These are phyloP conservation scores for Sinelater perroti DNA, from an alignment of 2,888 invertebrate species.

Conservation along the genomic window DNA sequence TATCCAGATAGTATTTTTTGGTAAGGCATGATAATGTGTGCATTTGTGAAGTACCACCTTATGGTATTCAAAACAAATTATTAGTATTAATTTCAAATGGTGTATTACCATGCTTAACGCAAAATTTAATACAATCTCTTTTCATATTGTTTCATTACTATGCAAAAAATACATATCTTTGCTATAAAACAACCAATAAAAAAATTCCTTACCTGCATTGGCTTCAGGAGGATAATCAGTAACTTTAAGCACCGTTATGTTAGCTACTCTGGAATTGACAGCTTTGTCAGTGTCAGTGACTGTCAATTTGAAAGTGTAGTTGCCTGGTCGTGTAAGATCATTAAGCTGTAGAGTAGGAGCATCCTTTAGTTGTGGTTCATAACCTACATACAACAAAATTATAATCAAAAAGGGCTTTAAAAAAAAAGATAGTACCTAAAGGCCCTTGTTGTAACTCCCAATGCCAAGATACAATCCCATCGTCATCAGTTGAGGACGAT, in stretches of 20 bases:
- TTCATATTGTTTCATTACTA: too few species aligned
- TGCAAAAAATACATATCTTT: not conserved
- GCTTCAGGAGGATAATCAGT: slow-evolving; percentile 96
- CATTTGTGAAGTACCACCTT: too few species aligned
- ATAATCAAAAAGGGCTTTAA: not conserved
- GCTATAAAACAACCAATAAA: not conserved
- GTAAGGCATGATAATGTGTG: too few species aligned
- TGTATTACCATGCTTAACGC: too few species aligned
- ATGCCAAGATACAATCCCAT: slow-evolving; percentile 85
- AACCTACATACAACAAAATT: slow-evolving; percentile 64
- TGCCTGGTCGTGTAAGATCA: slow-evolving; percentile 85
- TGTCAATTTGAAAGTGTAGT: slow-evolving; percentile 89
- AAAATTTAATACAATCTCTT: too few species aligned
- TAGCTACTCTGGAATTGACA: slow-evolving; percentile 85
- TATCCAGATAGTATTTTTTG: too few species aligned
- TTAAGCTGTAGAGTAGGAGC: slow-evolving; percentile 84
- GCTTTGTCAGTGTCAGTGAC: slow-evolving; percentile 91
- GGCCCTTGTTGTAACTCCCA: slow-evolving; percentile 94
- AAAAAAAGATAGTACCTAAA: slow-evolving; percentile 56
- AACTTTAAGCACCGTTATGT: slow-evolving; percentile 88
- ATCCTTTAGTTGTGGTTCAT: slow-evolving; percentile 81
- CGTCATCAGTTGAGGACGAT: slow-evolving; percentile 73
- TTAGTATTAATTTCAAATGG: too few species aligned
- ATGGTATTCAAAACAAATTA: too few species aligned
- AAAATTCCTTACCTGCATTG: slow-evolving; percentile 85